Base-by-base conservation (phyloP, 2,888 invertebrate species). In the Pecten maximus region DNA sequence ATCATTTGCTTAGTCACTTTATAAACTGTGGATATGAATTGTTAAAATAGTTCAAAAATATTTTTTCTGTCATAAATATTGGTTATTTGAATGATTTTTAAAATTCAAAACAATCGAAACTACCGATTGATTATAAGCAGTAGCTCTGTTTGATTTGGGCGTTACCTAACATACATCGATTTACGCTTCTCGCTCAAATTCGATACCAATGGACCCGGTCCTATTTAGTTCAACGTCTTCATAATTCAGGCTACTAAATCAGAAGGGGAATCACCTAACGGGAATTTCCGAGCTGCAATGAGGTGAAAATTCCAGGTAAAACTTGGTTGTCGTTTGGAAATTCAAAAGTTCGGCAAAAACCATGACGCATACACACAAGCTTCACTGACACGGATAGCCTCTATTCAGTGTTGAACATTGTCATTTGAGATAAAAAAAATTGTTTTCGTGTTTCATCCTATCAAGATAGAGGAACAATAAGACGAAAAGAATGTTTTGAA, bases 341-440 rank as follows among this genome's bases (percentile, higher is more conserved):
- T 35, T 6, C 74, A 74, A 74, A 28, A 74, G 74, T 74, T 74
- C 74, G 74, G 74, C 74, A 74, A 74, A 74, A 74, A n/a, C n/a
- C n/a, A n/a, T n/a, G 54, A 19, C 54, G 23, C n/a, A 54, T 6
- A 19, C 3, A n/a, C n/a, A n/a, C n/a, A n/a, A n/a, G n/a, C n/a
- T n/a, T n/a, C n/a, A n/a, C n/a, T n/a, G n/a, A n/a, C n/a, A n/a
- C n/a, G n/a, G n/a, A n/a, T n/a, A n/a, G n/a, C n/a, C n/a, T n/a
- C n/a, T n/a, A n/a, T n/a, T n/a, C n/a, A n/a, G n/a, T n/a, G n/a
- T n/a, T n/a, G n/a, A n/a, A n/a, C n/a, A n/a, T n/a, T n/a, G n/a
- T n/a, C n/a, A n/a, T n/a, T n/a, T n/a, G n/a, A n/a, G n/a, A n/a
- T n/a, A n/a, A n/a, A n/a, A n/a, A n/a, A n/a, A n/a, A n/a, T n/a